Base-by-base conservation (phyloP, 2,888 invertebrate genomes). In the Monoplex corrugatus region DNA sequence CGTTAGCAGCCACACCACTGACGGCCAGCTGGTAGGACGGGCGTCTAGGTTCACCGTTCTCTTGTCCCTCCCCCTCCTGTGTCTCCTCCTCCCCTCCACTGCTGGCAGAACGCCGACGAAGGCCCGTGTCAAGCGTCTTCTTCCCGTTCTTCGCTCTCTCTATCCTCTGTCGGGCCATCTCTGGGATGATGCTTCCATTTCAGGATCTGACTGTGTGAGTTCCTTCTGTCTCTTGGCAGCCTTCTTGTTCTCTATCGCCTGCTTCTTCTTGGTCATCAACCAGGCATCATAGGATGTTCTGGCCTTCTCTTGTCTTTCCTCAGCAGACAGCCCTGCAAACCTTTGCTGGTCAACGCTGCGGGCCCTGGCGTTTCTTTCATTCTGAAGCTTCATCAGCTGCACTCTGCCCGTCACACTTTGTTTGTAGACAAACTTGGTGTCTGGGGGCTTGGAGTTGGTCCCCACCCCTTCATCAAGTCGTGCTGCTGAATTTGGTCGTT, bases 211-310 rank as follows among this genome's bases (percentile, higher is more conserved):
- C 86, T 94, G 93, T 13, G 93, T 92, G 87, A 89, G 88, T 43
- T 93, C 93, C 87, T 92, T 93, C 75, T 93, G 91, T 86, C 89
- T 92, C 75, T 91, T 89, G 85, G 92, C 90, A 87, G 92, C 92
- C 63, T 91, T 93, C 89, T 91, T 91, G 83, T 91, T 92, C 35
- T 90, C 87, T n/a, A 90, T 89, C 83, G 94, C 93, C 87, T 94
- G 91, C 84, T 91, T 91, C 57, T 93, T 90, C 91, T 95, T 94
- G 86, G 91, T 91, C 82, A 92, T 89, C 35, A 94, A 72, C 94
- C 94, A 94, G n/a, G 94, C 93, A 89, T 94, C 94, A 89, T 95
- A 94, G 0, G 94, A 94, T 90, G 94, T 91, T 82, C 94, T 92
- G 86, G 91, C 91, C 87, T 92, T 93, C 75, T 91, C 91, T 35